These are phyloP conservation scores for Tragulus kanchil DNA, from an alignment of 2,113 vertebrate species.

Conservation along the genomic window DNA sequence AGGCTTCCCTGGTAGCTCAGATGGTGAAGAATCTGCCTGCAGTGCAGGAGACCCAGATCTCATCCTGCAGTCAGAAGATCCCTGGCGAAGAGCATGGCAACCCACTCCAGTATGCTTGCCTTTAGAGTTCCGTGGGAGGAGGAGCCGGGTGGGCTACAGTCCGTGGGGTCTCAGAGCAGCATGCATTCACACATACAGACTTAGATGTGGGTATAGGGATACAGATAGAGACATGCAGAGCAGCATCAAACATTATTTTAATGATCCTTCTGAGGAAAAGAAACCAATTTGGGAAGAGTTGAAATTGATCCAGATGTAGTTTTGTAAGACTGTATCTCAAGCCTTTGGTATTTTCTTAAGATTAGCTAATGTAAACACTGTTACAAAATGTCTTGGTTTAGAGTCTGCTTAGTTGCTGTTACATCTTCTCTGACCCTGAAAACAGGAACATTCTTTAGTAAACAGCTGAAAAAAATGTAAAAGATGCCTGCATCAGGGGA, in stretches of 20 bases:
- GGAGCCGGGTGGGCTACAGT: background rate
- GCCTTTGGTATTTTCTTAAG: background rate
- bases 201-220: too few relatives aligned
- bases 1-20: background rate
- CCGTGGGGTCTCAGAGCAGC: background rate
- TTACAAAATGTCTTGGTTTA: background rate
- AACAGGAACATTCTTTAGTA: background rate
- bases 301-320: background rate
- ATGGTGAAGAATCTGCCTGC: background rate
- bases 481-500: background rate
- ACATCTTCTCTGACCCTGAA: background rate
- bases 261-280: background rate
- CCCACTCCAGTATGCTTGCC: background rate
- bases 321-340: background rate
- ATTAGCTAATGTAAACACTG: background rate
- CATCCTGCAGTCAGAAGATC: background rate
- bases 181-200: background rate
- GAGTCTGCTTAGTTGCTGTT: background rate
- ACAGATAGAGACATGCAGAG: background rate
- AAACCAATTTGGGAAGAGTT: background rate
- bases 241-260: background rate
- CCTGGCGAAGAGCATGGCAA: background rate
- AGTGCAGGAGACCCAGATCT: fast-evolving
- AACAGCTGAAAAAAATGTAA: background rate
- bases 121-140: background rate